Base-by-base conservation (phyloP, 2,888 invertebrate genomes). In the Drosophila pseudotalamancana region DNA sequence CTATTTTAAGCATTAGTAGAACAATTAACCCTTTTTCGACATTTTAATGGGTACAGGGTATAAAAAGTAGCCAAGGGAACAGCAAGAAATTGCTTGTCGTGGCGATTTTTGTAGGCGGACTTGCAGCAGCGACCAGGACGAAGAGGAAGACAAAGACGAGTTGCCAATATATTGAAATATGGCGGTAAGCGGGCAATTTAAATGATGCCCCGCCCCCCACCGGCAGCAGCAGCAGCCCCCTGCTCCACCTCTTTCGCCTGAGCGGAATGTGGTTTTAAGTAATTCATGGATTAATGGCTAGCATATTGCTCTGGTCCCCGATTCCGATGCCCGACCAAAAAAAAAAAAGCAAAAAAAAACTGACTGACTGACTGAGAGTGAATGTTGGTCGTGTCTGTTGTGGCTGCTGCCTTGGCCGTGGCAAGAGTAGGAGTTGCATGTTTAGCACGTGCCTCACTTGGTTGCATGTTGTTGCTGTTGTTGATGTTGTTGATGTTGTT, bases 151-250 rank as follows among this genome's bases (percentile, higher is more conserved):
- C 35, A 21, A 37, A 60, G 45, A 63, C 53, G 62, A 57, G 68
- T 61, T 64, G 66, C 61, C 68, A 77, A 80, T 80, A 83, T 88
- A 84, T 84, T 86, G 88, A 84, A 84, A 84, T 88, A 88, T 84
- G 88, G 87, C 81, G 84, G 87, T 80, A 86, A 88, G 84, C 88
- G 88, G 61, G 77, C 88, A 83, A 84, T 88, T 84, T 84, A 83
- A 88, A 88, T 84, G 86, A 60, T 69, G 70, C 63, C 70, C 65
- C 56, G 8, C 29, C 6, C 18, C 21, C 9, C 12, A 19, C 18
- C 5, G 0, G 14, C 32, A 12, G n/a, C 39, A 35, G n/a, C 39
- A n/a, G 27, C 25, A 25, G 27, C 42, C 42, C 6, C 25, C 25
- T 9, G 6, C 25, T 9, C 3, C 25, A 1, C 25, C 25, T 25